Evolutionary conservation across 2,888 invertebrate species (phyloP), one percentile per base, ranked within the genome.

Genomic region (Caenorhabditis japonica): DNA sequence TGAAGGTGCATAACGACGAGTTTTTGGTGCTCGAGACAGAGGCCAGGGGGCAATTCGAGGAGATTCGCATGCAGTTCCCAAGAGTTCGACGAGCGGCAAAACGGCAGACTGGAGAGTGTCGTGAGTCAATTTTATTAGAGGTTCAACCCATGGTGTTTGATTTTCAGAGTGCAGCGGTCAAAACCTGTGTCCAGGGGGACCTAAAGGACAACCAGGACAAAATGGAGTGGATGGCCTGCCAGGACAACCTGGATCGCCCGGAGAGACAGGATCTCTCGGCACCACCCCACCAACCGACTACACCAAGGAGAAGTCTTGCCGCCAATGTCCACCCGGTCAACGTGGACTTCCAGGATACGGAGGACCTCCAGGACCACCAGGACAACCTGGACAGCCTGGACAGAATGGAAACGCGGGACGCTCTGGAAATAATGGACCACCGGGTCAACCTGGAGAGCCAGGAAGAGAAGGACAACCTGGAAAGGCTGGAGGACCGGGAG

Each of bases 381-480:
- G 75, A 17, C 19, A 17, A 3, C 55, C 47, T 36, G 79, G 79
- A 46, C 56, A 74, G 43, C 64, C 70, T 0, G 79, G 77, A 44
- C 56, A 53, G 13, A 46, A 58, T 36, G 75, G 75, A 64, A 69
- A 70, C 38, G 19, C 55, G 0, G 75, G 75, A 15, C 30, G 75
- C 27, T 64, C 62, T 0, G 75, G 75, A 27, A 75, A 75, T 49
- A 66, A 55, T 12, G 75, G 75, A 19, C 69, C 58, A n/a, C 62
- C 64, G 58, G 79, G 79, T 43, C 52, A 55, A 23, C 70, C 68
- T 1, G 79, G 79, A 66, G 75, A 75, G 46, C 46, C 73, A 3
- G 79, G 79, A 62, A 34, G 64, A 21, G 64, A 72, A 17, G 79
- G 79, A 30, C 55, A 59, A 27, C 71, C 72, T 1, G 79, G 79